Evolutionary conservation across 92 coral and sea anemone genomes (phyloP).

Genomic region (Bergia sp.): DNA sequence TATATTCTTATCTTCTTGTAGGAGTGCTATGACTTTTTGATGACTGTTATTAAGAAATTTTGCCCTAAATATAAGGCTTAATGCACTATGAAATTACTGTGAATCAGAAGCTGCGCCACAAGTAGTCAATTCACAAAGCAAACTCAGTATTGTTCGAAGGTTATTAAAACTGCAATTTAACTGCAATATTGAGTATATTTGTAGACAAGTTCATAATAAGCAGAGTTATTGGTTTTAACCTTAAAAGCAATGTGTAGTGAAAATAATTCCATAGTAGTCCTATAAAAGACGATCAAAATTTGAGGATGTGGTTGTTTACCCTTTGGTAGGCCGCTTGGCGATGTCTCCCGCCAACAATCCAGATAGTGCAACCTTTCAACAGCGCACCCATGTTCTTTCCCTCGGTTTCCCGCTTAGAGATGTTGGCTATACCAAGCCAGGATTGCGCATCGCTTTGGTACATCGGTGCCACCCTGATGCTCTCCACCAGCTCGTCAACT

Average conservation of each 20-base stretch:
- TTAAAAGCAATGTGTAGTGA: conserved; percentile 3
- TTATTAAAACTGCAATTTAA: too few species aligned
- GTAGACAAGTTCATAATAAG: conserved; percentile 8
- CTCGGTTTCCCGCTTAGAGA: conserved; percentile 15
- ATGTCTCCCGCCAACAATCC: conserved; percentile 51
- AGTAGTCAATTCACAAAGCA: neutral
- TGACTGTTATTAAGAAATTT: neutral
- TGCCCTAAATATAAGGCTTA: neutral
- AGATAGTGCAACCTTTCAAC: conserved; percentile 32
- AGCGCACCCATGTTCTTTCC: conserved; percentile 22
- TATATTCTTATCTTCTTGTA: neutral
- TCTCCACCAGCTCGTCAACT: conserved; percentile 32
- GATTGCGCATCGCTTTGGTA: conserved; percentile 44
- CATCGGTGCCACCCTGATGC: neutral
- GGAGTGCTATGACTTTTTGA: neutral
- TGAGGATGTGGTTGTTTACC: conserved; percentile 12
- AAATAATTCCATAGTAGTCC: conserved; percentile 9
- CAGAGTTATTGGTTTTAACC: neutral
- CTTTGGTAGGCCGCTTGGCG: conserved; percentile 54
- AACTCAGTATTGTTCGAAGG: neutral
- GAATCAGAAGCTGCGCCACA: conserved; percentile 2
- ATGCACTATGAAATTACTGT: neutral
- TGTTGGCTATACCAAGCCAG: conserved; percentile 46
- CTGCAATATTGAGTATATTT: neutral
- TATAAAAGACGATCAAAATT: neutral